Evolutionary conservation across 2,797 vertebrate species (phyloP).

Genomic region (Cossypha heuglini): DNA sequence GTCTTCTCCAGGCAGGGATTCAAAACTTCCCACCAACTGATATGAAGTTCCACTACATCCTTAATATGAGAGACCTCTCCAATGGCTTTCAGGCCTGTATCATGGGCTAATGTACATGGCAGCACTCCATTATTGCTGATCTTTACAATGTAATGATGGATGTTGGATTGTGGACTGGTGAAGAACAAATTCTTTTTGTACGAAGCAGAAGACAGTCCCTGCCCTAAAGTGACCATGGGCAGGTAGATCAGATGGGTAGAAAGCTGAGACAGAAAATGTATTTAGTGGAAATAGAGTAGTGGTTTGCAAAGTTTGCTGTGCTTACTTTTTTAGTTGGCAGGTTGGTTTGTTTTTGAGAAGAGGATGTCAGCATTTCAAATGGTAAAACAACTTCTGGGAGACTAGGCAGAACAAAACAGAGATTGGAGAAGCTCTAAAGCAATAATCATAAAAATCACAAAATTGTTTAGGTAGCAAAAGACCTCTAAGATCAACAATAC

Average conservation of each 20-base stretch:
- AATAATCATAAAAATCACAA: neutral
- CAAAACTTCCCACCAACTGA: constrained; percentile 80
- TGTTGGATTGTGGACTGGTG: neutral
- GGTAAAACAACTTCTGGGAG: neutral
- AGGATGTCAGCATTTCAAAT: neutral
- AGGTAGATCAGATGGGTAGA: neutral
- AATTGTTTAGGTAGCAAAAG: neutral
- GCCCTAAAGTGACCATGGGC: neutral
- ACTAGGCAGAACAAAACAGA: neutral
- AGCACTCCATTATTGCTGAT: neutral
- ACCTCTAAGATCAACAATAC: neutral
- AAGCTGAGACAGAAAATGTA: neutral
- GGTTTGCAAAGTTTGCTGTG: neutral
- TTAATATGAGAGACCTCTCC: constrained; percentile 82
- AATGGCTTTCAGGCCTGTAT: constrained; percentile 80
- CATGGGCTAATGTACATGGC: neutral
- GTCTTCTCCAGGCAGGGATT: constrained; percentile 76
- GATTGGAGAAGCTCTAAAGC: neutral
- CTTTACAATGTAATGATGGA: neutral
- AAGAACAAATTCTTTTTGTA: neutral
- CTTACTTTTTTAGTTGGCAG: neutral
- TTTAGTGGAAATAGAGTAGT: neutral
- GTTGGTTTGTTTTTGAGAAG: neutral
- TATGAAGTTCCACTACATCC: constrained; percentile 82
- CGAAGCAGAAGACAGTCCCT: neutral